Conservation (phyloP, 2,888 invertebrate species). For the Endotricha flammealis region DNA sequence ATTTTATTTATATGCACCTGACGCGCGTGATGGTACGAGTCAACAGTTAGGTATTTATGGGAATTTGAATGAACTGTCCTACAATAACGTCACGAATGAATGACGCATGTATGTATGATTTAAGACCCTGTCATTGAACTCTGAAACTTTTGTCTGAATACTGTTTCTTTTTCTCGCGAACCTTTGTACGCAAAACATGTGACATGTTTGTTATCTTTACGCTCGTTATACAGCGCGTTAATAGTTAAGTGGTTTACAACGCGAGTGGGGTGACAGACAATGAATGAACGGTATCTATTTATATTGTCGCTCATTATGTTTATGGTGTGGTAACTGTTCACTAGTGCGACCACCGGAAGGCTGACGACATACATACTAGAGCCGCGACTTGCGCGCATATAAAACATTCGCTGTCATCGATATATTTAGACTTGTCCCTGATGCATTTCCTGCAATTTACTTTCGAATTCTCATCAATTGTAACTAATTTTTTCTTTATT, state of each 20-base stretch:
- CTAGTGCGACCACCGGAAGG: constrained; percentile 50
- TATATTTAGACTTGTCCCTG: constrained; percentile 40
- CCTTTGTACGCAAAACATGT: too few species aligned
- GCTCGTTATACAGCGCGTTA: not conserved
- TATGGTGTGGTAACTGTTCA: constrained; percentile 43
- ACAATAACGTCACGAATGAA: constrained; percentile 3
- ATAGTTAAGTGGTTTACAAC: not conserved
- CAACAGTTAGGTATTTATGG: constrained; percentile 7
- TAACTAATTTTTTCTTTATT: too few species aligned
- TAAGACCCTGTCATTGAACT: constrained; percentile 4
- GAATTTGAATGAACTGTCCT: constrained; percentile 4
- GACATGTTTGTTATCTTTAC: not conserved
- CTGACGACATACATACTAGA: constrained; percentile 47
- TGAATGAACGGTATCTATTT: constrained; percentile 26
- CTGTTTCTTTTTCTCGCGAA: not conserved
- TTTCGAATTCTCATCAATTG: not conserved
- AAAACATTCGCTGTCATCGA: constrained; percentile 42
- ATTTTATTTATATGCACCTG: not conserved
- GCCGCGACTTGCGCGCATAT: constrained; percentile 36
- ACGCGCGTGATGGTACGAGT: not conserved
- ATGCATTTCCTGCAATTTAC: constrained; percentile 19
- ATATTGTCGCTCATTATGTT: constrained; percentile 21
- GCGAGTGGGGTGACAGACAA: constrained; percentile 15
- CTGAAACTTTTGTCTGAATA: not conserved
- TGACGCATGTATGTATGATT: not conserved